phyloP scores from a whole-genome alignment of 2,888 invertebrate species.

The Alviniconcha strummeri region DNA sequence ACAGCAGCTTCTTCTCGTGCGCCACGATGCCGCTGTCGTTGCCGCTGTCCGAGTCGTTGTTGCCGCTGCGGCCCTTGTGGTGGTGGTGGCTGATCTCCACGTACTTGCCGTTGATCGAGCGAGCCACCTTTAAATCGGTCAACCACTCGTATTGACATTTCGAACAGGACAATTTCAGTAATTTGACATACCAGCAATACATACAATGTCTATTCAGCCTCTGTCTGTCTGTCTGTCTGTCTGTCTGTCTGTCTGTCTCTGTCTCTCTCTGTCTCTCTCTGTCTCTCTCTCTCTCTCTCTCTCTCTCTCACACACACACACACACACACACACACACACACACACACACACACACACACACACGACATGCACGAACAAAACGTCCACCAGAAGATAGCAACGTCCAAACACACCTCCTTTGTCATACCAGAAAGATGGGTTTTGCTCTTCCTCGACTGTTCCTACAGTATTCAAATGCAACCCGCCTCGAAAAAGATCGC shows the following conservation, averaged over 20 bases:
- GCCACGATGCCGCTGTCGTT: slow-evolving; percentile 71
- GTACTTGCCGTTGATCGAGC: slow-evolving; percentile 31
- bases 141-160: not conserved
- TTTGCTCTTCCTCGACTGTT: no score
- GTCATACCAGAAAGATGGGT: no score
- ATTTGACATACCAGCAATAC: no score
- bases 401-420: no score
- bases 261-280: not conserved
- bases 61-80: slow-evolving; percentile 43
- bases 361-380: not conserved
- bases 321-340: slow-evolving; percentile 5
- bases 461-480: no score
- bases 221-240: no score
- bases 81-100: slow-evolving; percentile 38
- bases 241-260: no score
- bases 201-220: no score
- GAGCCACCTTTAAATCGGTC: not conserved
- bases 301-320: not conserved
- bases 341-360: not conserved
- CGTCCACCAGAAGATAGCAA: no score
- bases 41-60: slow-evolving; percentile 70
- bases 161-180: not conserved
- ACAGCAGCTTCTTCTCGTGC: slow-evolving; percentile 64
- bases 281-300: slow-evolving; percentile 36
- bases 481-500: no score